A percentile compares a stretch with the other conserved stretches of the same genome.
phyloP scores from a whole-genome alignment of 2,797 vertebrate species.

The Knipowitschia caucasica region DNA sequence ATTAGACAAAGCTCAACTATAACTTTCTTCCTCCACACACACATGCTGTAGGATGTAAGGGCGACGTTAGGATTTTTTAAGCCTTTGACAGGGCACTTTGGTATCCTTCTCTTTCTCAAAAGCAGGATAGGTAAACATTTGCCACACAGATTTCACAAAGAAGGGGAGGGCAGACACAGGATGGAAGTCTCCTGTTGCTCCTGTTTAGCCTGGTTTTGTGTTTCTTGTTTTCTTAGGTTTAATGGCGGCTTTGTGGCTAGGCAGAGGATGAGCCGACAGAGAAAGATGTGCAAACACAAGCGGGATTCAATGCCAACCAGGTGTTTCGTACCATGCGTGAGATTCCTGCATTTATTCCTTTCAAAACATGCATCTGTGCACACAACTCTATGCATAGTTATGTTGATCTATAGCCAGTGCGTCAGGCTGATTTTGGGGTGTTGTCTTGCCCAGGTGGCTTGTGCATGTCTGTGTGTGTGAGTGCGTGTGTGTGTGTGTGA shows the following conservation, averaged over 20 bases:
- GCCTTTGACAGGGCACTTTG: slow-evolving; percentile 87
- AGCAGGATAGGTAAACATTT: slow-evolving; percentile 68
- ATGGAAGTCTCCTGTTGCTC: slow-evolving; percentile 62
- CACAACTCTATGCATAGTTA: slow-evolving; percentile 2
- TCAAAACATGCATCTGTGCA: slow-evolving; percentile 19
- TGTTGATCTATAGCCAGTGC: slow-evolving; percentile 13
- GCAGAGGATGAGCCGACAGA: slow-evolving; percentile 57
- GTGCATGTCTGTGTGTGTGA: background rate
- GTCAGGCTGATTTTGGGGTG: slow-evolving; percentile 5
- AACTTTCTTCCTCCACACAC: slow-evolving; percentile 31
- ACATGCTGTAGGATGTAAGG: slow-evolving; percentile 74
- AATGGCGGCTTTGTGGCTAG: slow-evolving; percentile 67
- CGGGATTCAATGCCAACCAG: slow-evolving; percentile 54
- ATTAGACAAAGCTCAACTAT: slow-evolving; percentile 22
- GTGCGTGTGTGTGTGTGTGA: slow-evolving; percentile 16
- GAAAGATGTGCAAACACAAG: slow-evolving; percentile 64
- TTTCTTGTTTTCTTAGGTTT: slow-evolving; percentile 66
- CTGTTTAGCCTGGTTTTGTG: slow-evolving; percentile 56
- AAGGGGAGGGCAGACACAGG: slow-evolving; percentile 51
- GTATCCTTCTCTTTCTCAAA: slow-evolving; percentile 66
- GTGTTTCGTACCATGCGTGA: slow-evolving; percentile 43
- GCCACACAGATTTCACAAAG: slow-evolving; percentile 39
- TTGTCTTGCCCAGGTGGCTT: slow-evolving; percentile 13
- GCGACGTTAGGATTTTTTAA: slow-evolving; percentile 81
- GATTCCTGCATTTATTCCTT: slow-evolving; percentile 21